Evolutionary conservation across 2,797 vertebrate genomes (phyloP), one percentile per base, ranked within the genome.

Genomic region (Saxicola maurus): DNA sequence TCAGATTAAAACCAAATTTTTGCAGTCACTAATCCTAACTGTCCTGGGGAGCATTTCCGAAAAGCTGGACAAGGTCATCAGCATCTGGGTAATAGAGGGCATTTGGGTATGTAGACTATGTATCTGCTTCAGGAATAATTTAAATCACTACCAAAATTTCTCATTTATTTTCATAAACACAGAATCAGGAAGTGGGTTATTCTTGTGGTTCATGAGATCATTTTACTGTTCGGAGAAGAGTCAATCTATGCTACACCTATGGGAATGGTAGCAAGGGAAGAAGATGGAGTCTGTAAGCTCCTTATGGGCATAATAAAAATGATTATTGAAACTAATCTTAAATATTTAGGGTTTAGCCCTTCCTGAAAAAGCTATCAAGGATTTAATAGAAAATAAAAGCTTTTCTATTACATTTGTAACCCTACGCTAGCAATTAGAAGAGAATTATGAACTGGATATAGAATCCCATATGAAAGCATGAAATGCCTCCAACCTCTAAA

Each of bases 301-400:
- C 78, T 86, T 73, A 81, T 60, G 30, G 37, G 11, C 3, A 4
- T 24, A 77, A 21, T 79, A 62, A 83, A 87, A 69, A 24, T 13
- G 7, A 25, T 62, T 80, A 30, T 62, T 79, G 51, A 89, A 93
- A 83, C 16, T 56, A 59, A 89, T 89, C 69, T 55, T 71, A 78
- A 74, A 71, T 87, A 66, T 85, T 90, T 87, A 65, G 61, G 10
- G 27, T 62, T 90, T 76, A 73, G 38, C 17, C 33, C 21, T 82
- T 74, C 61, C 56, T 92, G 72, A 69, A 82, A 82, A 85, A 91
- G 18, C n/a, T 56, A 31, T 83, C 48, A 78, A 42, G 20, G 56
- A 65, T 72, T 83, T 78, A 86, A 86, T 62, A 48, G 46, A 89
- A 94, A 92, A 82, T 62, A 81, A 68, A 89, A 92, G 61, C 46